Conservation (phyloP, 2,113 vertebrate genomes). For the Cebidichthys violaceus region DNA sequence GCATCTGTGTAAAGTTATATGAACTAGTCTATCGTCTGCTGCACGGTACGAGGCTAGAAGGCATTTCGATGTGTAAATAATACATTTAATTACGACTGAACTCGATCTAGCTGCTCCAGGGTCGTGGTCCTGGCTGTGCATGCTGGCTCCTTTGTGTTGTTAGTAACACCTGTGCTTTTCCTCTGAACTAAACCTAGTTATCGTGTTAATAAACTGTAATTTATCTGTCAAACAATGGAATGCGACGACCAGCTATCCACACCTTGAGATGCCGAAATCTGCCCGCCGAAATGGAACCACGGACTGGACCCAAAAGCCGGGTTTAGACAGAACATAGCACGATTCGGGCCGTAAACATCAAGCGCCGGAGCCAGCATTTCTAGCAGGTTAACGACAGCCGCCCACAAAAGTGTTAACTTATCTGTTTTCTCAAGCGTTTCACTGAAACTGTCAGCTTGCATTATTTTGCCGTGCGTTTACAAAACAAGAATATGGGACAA, state of each 20-base stretch:
- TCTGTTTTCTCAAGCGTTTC: too few species aligned
- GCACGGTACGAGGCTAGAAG: background rate
- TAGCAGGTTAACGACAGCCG: too few species aligned
- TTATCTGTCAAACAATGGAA: background rate
- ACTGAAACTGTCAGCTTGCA: too few species aligned
- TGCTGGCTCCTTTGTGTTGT: background rate
- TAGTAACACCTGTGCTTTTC: background rate
- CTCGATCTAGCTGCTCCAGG: background rate
- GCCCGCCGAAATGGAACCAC: background rate
- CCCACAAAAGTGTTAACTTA: too few species aligned
- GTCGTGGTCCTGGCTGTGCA: background rate
- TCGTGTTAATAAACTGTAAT: background rate
- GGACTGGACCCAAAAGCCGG: background rate
- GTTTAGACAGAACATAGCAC: too few species aligned
- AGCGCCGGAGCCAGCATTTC: too few species aligned
- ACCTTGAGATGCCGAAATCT: background rate
- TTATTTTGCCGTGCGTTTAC: too few species aligned
- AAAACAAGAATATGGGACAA: too few species aligned
- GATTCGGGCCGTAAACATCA: too few species aligned
- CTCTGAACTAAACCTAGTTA: background rate
- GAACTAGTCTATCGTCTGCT: background rate
- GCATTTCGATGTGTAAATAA: too few species aligned
- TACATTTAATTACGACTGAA: background rate
- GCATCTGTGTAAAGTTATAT: slow-evolving; percentile 6
- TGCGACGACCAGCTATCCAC: background rate